These are phyloP conservation scores for Rhincodon typus DNA, from an alignment of 2,797 vertebrate species.

Conservation along the genomic window DNA sequence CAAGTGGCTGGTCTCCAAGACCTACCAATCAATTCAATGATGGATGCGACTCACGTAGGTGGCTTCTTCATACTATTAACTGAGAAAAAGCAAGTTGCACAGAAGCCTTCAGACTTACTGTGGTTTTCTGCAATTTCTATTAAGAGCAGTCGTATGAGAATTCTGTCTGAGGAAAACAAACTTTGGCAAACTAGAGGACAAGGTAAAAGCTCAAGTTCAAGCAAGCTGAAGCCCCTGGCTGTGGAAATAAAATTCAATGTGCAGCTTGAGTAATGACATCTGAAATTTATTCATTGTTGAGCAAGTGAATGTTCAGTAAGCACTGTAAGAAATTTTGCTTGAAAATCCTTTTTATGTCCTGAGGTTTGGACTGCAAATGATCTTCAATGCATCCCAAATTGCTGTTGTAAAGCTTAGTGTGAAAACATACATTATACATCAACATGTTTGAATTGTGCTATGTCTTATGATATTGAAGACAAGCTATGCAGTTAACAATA, in stretches of 20 bases:
- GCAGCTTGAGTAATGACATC: neutral
- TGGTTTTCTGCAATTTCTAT: neutral
- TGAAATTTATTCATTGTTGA: neutral
- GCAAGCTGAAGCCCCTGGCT: neutral
- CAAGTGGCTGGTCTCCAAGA: no score
- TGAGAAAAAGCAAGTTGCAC: no score
- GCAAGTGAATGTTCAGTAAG: neutral
- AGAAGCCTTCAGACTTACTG: no score
- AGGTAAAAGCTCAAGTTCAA: neutral
- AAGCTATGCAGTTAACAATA: neutral
- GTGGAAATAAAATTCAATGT: neutral
- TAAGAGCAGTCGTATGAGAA: neutral
- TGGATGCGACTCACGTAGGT: no score
- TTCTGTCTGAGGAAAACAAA: neutral
- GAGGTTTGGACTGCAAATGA: neutral
- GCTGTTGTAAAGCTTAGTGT: no score
- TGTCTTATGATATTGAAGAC: neutral
- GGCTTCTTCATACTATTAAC: no score
- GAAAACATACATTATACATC: neutral
- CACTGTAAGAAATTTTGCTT: neutral
- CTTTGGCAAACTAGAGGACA: neutral
- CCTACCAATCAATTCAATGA: no score
- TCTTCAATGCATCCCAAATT: neutral
- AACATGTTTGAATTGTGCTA: neutral
- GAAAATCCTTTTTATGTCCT: neutral